These are phyloP conservation scores for Brachionus calyciflorus DNA, from an alignment of 1,140 invertebrate species.

Conservation along the genomic window DNA sequence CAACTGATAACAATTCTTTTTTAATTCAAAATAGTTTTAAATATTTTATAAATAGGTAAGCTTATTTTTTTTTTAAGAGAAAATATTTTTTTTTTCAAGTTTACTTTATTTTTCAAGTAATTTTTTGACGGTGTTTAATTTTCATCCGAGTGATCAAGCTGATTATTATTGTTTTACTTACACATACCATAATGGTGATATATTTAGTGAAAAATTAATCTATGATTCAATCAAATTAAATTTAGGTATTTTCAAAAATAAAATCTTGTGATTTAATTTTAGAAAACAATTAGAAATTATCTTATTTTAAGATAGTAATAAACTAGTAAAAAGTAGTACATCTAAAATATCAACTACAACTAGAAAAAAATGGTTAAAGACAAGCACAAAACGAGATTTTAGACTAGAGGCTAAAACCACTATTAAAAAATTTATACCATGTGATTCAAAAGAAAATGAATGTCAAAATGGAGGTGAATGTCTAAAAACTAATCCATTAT, in stretches of 20 bases:
- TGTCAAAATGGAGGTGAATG: constrained; percentile 4
- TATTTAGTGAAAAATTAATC: constrained; percentile 1
- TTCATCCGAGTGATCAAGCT: not conserved
- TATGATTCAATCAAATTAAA: not conserved
- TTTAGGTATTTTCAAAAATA: too few relatives aligned
- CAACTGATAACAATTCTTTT: not conserved
- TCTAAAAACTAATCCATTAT: not conserved
- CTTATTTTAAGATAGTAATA: too few relatives aligned
- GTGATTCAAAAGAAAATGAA: not conserved
- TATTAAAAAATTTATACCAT: not conserved
- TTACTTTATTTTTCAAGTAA: not conserved
- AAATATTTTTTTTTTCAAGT: not conserved
- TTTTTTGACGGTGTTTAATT: not conserved
- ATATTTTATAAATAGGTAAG: not conserved
- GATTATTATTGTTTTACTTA: constrained; percentile 3
- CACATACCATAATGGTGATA: not conserved
- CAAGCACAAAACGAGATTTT: too few relatives aligned
- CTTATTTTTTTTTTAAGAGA: not conserved
- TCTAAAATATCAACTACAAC: too few relatives aligned
- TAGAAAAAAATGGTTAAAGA: too few relatives aligned
- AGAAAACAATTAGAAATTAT: too few relatives aligned
- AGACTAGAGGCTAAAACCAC: too few relatives aligned
- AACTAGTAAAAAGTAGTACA: too few relatives aligned
- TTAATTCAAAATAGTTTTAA: not conserved
- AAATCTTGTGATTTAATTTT: too few relatives aligned